Base-by-base conservation (phyloP, 2,888 invertebrate genomes). In the Lissocephala sabroskyi region DNA sequence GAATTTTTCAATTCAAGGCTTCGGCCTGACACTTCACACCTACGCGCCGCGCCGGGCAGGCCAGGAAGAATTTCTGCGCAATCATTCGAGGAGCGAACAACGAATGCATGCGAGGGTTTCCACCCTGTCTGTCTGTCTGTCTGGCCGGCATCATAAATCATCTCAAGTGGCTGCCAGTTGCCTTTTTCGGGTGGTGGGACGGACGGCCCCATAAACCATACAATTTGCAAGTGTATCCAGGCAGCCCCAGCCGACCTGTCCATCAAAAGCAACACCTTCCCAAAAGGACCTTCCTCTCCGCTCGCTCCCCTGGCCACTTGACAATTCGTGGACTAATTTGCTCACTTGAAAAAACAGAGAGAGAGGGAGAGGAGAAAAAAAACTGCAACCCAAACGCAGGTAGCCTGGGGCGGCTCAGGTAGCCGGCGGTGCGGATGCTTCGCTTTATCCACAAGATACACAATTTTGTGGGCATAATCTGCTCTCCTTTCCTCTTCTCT, bases 111-210 rank as follows among this genome's bases (percentile, higher is more conserved):
- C 63, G 53, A 61, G 16, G 10, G 14, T 28, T 35, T 18, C 28
- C 9, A 11, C 19, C 28, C 39, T 49, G 37, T 9, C 16, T 39
- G 6, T 16, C 23, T 26, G 46, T 45, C 49, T 32, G 40, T 17
- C 19, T 46, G 61, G 56, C 56, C 55, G 57, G 59, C 80, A 77
- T 80, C 79, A 80, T 80, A 80, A 80, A 80, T 80, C 80, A 80
- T 71, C 66, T 80, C 70, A 79, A 80, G 80, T 75, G 75, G 57
- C 56, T 49, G 58, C 51, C 37, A 47, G 37, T 41, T 48, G 28
- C 16, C 14, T 33, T 18, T 14, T 50, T 18, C 35, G 6, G 1
- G 13, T 36, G 7, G 16, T 40, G 33, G 33, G 30, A 48, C 23
- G 45, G 48, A 61, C 56, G 53, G 62, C 56, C 58, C 61, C 59